Conservation (phyloP, 2,113 vertebrate species). For the Nannospalax galili region DNA sequence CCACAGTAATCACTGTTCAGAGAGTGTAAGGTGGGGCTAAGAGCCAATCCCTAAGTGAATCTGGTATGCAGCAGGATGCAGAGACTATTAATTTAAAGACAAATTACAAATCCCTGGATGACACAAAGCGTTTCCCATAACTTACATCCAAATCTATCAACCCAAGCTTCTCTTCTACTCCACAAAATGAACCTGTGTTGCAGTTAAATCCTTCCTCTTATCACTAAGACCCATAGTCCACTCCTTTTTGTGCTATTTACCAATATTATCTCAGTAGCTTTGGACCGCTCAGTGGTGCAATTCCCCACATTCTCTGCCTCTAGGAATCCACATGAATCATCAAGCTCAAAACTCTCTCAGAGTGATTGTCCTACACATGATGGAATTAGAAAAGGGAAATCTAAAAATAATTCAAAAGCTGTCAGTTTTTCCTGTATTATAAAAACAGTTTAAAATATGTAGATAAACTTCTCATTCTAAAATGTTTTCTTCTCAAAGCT, state of each 20-base stretch:
- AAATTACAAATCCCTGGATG: not conserved
- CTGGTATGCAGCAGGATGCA: not conserved
- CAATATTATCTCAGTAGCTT: not conserved
- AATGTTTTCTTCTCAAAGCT: too few relatives aligned
- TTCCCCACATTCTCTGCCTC: not conserved
- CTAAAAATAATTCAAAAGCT: too few relatives aligned
- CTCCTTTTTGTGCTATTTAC: not conserved
- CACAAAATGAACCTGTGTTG: not conserved
- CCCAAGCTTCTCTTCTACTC: not conserved
- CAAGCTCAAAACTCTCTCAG: not conserved
- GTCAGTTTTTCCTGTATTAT: too few relatives aligned
- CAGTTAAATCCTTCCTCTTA: not conserved
- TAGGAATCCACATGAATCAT: not conserved
- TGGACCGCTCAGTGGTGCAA: not conserved
- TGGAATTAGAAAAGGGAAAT: too few relatives aligned
- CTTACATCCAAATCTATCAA: not conserved
- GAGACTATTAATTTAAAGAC: not conserved
- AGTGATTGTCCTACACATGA: too few relatives aligned
- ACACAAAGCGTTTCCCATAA: not conserved
- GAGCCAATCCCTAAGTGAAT: not conserved
- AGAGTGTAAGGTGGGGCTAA: not conserved
- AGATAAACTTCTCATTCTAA: too few relatives aligned
- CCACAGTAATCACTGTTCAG: not conserved
- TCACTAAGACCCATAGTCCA: not conserved
- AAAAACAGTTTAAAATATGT: too few relatives aligned